Conservation (phyloP, 1,140 invertebrate genomes). For the Euglossa dilemma region DNA sequence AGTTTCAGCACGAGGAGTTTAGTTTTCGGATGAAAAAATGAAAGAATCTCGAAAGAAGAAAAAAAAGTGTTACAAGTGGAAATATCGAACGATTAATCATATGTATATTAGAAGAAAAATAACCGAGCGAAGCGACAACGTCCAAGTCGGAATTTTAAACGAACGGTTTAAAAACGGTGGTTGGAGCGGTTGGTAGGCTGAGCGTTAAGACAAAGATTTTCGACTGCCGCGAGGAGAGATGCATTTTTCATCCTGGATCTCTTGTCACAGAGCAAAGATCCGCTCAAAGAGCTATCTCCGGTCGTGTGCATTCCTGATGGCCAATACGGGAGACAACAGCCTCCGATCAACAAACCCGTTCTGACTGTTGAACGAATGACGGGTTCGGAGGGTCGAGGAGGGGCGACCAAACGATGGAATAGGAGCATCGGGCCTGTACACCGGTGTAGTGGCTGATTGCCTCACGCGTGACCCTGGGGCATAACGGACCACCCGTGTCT, state of each 20-base stretch:
- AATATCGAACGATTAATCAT: too few species aligned
- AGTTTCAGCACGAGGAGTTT: too few species aligned
- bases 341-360: slow-evolving; percentile 58
- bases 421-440: slow-evolving; percentile 53
- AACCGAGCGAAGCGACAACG: too few species aligned
- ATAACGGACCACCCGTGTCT: slow-evolving; percentile 75
- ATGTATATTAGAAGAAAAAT: too few species aligned
- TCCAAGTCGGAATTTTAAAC: too few species aligned
- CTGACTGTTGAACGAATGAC: slow-evolving; percentile 58
- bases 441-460: slow-evolving; percentile 64
- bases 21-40: too few species aligned
- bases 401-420: slow-evolving; percentile 55
- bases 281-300: slow-evolving; percentile 59
- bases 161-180: too few species aligned
- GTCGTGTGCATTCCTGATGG: slow-evolving; percentile 49
- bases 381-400: slow-evolving; percentile 40
- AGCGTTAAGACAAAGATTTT: neutral
- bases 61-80: too few species aligned
- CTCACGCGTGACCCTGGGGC: slow-evolving; percentile 75
- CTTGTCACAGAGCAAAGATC: slow-evolving; percentile 22
- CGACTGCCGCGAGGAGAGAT: slow-evolving; percentile 40
- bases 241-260: slow-evolving; percentile 35
- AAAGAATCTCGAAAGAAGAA: too few species aligned
- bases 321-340: slow-evolving; percentile 43
- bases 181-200: too few species aligned